phyloP scores from a whole-genome alignment of 2,113 vertebrate genomes.

The Clarias gariepinus region DNA sequence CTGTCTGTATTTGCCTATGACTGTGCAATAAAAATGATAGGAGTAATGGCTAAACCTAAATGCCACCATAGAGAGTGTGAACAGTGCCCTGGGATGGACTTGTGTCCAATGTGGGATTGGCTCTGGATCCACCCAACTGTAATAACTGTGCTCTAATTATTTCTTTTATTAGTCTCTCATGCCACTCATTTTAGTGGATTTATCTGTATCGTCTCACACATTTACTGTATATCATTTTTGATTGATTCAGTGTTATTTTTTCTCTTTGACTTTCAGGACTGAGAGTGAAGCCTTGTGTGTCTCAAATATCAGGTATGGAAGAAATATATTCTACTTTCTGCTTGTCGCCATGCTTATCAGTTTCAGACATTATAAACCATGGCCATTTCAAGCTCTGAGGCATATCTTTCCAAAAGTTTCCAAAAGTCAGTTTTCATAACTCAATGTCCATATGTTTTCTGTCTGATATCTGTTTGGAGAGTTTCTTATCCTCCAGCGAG shows the following conservation, averaged over 20 bases:
- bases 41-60: not conserved
- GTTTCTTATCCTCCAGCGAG: not conserved
- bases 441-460: not conserved
- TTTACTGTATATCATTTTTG: not conserved
- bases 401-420: slow-evolving; percentile 28
- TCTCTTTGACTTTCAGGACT: slow-evolving; percentile 69
- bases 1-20: not conserved
- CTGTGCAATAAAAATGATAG: not conserved
- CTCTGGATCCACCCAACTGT: not conserved
- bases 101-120: not conserved
- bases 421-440: slow-evolving; percentile 20
- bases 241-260: not conserved
- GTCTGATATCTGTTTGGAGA: not conserved
- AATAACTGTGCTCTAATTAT: not conserved
- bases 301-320: slow-evolving; percentile 75
- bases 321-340: not conserved
- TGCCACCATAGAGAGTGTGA: not conserved
- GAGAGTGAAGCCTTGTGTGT: slow-evolving; percentile 72
- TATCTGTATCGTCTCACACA: not conserved
- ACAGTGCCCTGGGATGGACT: not conserved
- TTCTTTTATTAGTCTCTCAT: not conserved
- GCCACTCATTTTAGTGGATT: not conserved
- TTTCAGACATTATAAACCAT: slow-evolving; percentile 14
- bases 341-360: slow-evolving; percentile 1
- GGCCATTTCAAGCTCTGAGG: slow-evolving; percentile 33